These are phyloP conservation scores for Neotragus moschatus DNA, from an alignment of 2,113 vertebrate genomes.

Conservation along the genomic window DNA sequence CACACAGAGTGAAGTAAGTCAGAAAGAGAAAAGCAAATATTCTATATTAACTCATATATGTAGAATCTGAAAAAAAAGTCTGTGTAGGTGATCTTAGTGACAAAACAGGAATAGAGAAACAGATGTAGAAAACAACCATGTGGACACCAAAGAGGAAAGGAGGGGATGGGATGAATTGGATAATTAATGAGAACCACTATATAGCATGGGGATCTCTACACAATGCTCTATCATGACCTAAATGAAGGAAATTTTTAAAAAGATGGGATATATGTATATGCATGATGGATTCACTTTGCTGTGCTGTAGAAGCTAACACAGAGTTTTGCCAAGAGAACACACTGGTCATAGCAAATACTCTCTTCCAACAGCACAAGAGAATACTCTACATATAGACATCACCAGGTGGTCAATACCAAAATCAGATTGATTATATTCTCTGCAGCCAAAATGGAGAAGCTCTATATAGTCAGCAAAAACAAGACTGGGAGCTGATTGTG, in stretches of 20 bases:
- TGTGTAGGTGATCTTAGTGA: background rate
- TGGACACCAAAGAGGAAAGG: background rate
- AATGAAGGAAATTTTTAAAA: background rate
- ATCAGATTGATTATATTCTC: background rate
- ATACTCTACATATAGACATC: background rate
- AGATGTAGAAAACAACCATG: background rate
- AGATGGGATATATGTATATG: background rate
- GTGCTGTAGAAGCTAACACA: background rate
- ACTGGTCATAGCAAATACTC: background rate
- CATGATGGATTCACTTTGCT: background rate
- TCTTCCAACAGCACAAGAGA: background rate
- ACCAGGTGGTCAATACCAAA: background rate
- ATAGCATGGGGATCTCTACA: background rate
- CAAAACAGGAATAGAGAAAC: background rate
- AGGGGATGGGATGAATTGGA: background rate
- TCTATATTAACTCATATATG: background rate
- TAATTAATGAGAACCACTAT: background rate
- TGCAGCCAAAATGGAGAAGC: background rate
- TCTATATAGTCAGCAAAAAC: background rate
- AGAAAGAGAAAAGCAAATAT: background rate
- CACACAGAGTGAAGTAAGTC: background rate
- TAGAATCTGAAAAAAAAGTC: background rate
- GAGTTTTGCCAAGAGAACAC: background rate
- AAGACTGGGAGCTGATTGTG: background rate
- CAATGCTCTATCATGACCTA: background rate